These are phyloP conservation scores for Junonia oenone DNA, from an alignment of 2,888 invertebrate genomes.

Conservation along the genomic window DNA sequence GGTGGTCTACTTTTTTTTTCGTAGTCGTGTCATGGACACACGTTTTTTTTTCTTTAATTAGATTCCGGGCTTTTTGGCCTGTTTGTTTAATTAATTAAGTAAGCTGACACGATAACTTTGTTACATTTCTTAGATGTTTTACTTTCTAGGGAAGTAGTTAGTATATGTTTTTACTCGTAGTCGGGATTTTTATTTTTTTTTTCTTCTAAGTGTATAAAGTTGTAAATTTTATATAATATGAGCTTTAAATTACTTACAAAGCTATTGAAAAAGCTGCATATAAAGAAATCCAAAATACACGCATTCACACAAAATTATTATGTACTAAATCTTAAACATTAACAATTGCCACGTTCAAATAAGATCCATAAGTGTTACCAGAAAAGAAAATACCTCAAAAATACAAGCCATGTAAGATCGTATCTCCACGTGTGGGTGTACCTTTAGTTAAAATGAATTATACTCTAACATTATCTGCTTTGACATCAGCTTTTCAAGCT, in stretches of 20 bases:
- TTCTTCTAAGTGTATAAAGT: too few species aligned
- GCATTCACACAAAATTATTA: too few species aligned
- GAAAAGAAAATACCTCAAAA: slow-evolving; percentile 3
- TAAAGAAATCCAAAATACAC: too few species aligned
- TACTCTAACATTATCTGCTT: slow-evolving; percentile 13
- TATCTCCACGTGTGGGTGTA: slow-evolving; percentile 31
- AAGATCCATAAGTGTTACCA: neutral
- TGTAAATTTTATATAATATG: too few species aligned
- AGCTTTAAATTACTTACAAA: too few species aligned
- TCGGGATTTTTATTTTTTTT: too few species aligned
- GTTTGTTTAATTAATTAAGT: slow-evolving; percentile 2
- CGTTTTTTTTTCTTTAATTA: slow-evolving; percentile 22
- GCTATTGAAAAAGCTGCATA: too few species aligned
- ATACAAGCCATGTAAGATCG: slow-evolving; percentile 21
- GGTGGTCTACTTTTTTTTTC: slow-evolving; percentile 31
- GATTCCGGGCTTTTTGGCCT: slow-evolving; percentile 6
- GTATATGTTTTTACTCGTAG: too few species aligned
- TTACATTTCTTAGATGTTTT: neutral
- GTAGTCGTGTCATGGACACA: slow-evolving; percentile 31
- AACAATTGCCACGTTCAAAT: neutral
- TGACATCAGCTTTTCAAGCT: slow-evolving; percentile 6
- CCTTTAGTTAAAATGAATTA: slow-evolving; percentile 29
- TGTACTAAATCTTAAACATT: neutral
- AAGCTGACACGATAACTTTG: neutral
- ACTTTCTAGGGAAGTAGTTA: neutral